Conservation (phyloP, 1,140 invertebrate genomes). For the Pararge aegeria region DNA sequence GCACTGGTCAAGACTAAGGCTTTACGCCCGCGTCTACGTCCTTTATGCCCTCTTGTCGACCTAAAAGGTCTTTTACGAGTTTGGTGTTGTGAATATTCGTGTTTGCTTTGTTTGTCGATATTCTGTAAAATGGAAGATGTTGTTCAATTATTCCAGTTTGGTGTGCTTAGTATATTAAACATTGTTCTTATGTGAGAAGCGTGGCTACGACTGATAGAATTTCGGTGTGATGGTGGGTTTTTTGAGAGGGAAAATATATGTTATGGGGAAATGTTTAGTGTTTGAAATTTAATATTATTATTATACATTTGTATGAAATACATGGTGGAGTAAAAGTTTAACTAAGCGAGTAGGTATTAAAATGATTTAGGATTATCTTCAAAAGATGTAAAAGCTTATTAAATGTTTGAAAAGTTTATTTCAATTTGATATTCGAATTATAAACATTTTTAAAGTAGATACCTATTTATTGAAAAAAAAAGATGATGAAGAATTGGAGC, state of each 20-base stretch:
- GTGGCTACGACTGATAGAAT: slow-evolving; percentile 49
- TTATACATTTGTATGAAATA: slow-evolving; percentile 26
- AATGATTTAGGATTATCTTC: slow-evolving; percentile 23
- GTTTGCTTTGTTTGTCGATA: slow-evolving; percentile 16
- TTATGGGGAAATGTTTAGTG: not conserved
- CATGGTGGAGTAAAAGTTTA: not conserved
- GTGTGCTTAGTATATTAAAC: slow-evolving; percentile 32
- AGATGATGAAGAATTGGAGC: slow-evolving; percentile 64
- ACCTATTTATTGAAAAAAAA: slow-evolving; percentile 46
- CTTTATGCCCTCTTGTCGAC: slow-evolving; percentile 19
- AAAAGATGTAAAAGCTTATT: slow-evolving; percentile 32
- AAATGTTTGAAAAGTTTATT: slow-evolving; percentile 25
- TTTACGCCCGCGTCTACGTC: not conserved
- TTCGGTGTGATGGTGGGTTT: slow-evolving; percentile 21
- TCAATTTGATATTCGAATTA: slow-evolving; percentile 27
- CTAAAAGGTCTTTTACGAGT: slow-evolving; percentile 30
- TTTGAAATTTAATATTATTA: slow-evolving; percentile 5
- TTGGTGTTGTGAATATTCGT: slow-evolving; percentile 20
- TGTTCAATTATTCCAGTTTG: slow-evolving; percentile 29
- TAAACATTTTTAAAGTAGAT: slow-evolving; percentile 51
- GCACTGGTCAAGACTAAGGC: not conserved
- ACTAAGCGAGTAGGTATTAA: slow-evolving; percentile 11
- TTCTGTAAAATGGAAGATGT: slow-evolving; percentile 19
- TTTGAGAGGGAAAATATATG: not conserved
- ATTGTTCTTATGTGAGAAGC: slow-evolving; percentile 24